Conservation (phyloP, 2,797 vertebrate genomes). For the Centropyge bicolor region DNA sequence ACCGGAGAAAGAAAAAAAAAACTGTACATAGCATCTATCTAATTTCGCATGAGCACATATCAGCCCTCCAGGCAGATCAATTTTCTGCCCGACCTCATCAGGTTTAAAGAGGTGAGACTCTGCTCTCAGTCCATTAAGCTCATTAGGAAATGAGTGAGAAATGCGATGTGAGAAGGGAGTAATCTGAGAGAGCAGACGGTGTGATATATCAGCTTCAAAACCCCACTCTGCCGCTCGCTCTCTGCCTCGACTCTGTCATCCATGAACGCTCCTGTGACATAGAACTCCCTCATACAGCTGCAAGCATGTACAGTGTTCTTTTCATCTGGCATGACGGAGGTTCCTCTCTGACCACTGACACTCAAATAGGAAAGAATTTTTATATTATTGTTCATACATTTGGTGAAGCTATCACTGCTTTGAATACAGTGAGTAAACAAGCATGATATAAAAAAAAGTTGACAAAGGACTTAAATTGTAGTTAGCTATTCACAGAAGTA, state of each 20-base stretch:
- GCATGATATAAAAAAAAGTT: background rate
- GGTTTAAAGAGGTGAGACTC: conserved; percentile 79
- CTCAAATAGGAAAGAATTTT: background rate
- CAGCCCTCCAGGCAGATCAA: conserved; percentile 75
- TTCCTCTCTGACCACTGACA: background rate
- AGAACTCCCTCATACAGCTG: conserved; percentile 35
- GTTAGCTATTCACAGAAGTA: background rate
- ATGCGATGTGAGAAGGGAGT: conserved; percentile 68
- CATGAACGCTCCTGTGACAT: conserved; percentile 23
- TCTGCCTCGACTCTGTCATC: conserved; percentile 37
- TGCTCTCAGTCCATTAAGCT: conserved; percentile 79
- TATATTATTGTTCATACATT: no score
- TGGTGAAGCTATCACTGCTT: no score
- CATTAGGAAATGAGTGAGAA: conserved; percentile 78
- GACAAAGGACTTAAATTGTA: background rate
- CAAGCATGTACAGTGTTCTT: conserved; percentile 19
- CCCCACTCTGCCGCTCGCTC: conserved; percentile 4
- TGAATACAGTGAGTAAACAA: background rate
- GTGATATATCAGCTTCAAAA: conserved; percentile 35
- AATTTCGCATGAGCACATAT: conserved; percentile 70
- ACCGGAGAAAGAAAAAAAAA: background rate
- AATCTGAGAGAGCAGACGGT: conserved; percentile 56
- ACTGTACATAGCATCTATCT: conserved; percentile 44
- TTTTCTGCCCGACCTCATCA: conserved; percentile 77
- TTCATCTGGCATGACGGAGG: background rate